Percentiles rank a stretch among this genome's conserved stretches.
phyloP scores from a whole-genome alignment of 2,888 invertebrate genomes.

The Agrotis exclamationis region DNA sequence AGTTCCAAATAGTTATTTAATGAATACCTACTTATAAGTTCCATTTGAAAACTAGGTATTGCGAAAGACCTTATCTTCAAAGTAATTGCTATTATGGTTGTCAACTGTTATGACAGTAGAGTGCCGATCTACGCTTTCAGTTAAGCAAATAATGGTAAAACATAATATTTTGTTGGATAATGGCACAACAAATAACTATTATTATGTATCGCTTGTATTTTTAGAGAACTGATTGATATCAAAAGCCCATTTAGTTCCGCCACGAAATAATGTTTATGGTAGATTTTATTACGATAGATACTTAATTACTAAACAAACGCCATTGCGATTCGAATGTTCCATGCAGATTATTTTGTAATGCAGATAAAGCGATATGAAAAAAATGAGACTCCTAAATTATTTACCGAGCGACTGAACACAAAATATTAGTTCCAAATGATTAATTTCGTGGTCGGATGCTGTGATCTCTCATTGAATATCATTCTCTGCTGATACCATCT shows the following conservation, averaged over 20 bases:
- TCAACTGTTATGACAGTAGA: background rate
- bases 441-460: conserved; percentile 49
- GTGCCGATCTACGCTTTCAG: too few species aligned
- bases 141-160: background rate
- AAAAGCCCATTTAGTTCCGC: conserved; percentile 21
- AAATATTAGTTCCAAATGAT: conserved; percentile 44
- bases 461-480: conserved; percentile 31
- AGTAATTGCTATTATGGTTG: background rate
- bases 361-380: conserved; percentile 16
- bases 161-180: background rate
- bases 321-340: background rate
- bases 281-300: conserved; percentile 7
- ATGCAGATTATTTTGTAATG: conserved; percentile 1
- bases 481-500: conserved; percentile 37
- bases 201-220: background rate
- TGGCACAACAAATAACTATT: background rate
- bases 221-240: background rate
- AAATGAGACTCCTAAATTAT: conserved; percentile 21
- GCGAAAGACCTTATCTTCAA: background rate
- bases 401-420: conserved; percentile 10
- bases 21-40: background rate
- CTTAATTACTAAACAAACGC: background rate
- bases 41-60: background rate
- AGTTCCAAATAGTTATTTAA: too few species aligned
- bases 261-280: background rate